Base-by-base conservation (phyloP, 2,797 vertebrate species). In the Pseudomugil gertrudae region DNA sequence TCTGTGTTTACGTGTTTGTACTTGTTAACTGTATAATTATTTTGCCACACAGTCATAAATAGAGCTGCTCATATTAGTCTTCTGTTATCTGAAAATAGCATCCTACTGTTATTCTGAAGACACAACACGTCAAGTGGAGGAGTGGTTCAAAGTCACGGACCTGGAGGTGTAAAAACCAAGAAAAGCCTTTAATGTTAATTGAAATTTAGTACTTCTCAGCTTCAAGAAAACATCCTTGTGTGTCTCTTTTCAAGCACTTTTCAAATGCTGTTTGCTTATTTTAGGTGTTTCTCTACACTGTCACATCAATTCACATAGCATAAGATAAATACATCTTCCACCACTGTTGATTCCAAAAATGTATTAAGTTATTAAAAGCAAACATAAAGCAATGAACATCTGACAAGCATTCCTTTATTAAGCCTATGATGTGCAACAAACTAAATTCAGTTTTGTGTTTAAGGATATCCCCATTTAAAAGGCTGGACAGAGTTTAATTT, bases 41-140 rank as follows among this genome's bases (percentile, higher is more conserved):
- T 67, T 69, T 84, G 47, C 58, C 78, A 65, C 62, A 24, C 9
- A 62, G 43, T 65, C 56, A 77, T 58, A 76, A 76, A 76, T 17
- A 47, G 61, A 81, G 58, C 50, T 61, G 55, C 40, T 48, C 45
- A 73, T 35, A 74, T 72, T 68, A 66, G 26, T 43, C 32, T 57
- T 61, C 74, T 61, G 66, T 27, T 57, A 66, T 69, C 55, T 63
- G 50, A 78, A 66, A 73, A 58, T 52, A 69, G 3, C 30, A 54
- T 63, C 45, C 26, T 53, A 30, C 29, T 60, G 45, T 48, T 76
- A 36, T 59, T 43, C 33, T 15, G 71, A 56, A 75, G 56, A 61
- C 40, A 53, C 54, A 57, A 53, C 43, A 58, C 62, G 45, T 57
- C n/a, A 71, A 6, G 52, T 27, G 30, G 53, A 27, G 45, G 32